These are phyloP conservation scores for Chelon auratus DNA, from an alignment of 2,797 vertebrate species.

Conservation along the genomic window DNA sequence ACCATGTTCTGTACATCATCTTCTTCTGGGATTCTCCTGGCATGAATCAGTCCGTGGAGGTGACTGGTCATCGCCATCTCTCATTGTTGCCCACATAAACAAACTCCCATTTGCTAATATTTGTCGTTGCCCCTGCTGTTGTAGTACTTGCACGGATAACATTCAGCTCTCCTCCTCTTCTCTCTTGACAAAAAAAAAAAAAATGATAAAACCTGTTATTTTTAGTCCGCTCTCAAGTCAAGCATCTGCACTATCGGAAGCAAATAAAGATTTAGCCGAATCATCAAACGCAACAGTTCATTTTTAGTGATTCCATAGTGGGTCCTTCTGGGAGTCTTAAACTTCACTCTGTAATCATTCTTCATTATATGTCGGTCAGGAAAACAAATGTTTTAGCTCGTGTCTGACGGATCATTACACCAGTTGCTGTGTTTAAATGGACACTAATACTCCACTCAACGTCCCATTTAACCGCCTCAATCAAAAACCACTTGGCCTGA, in stretches of 20 bases:
- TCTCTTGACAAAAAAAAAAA: slow-evolving; percentile 15
- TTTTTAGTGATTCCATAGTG: slow-evolving; percentile 9
- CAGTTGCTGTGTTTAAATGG: neutral
- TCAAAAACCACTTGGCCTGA: too few species aligned
- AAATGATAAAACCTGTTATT: slow-evolving; percentile 60
- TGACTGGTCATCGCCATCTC: slow-evolving; percentile 10
- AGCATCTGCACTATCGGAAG: slow-evolving; percentile 51
- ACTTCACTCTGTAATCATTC: slow-evolving; percentile 12
- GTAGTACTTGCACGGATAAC: slow-evolving; percentile 18
- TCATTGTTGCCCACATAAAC: slow-evolving; percentile 19
- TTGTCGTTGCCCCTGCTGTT: slow-evolving; percentile 36
- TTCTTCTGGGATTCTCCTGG: neutral
- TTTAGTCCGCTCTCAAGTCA: slow-evolving; percentile 59
- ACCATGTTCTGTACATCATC: neutral
- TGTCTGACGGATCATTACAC: neutral
- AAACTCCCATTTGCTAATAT: slow-evolving; percentile 30
- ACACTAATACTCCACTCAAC: neutral
- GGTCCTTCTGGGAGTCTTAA: slow-evolving; percentile 1
- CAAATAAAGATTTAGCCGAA: slow-evolving; percentile 37
- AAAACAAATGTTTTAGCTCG: neutral
- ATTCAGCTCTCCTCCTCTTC: slow-evolving; percentile 30
- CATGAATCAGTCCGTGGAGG: slow-evolving; percentile 26
- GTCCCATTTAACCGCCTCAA: too few species aligned
- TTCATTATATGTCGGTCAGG: neutral
- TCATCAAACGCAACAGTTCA: neutral